Evolutionary conservation across 2,113 vertebrate species (phyloP).

Genomic region (Rhea pennata): DNA sequence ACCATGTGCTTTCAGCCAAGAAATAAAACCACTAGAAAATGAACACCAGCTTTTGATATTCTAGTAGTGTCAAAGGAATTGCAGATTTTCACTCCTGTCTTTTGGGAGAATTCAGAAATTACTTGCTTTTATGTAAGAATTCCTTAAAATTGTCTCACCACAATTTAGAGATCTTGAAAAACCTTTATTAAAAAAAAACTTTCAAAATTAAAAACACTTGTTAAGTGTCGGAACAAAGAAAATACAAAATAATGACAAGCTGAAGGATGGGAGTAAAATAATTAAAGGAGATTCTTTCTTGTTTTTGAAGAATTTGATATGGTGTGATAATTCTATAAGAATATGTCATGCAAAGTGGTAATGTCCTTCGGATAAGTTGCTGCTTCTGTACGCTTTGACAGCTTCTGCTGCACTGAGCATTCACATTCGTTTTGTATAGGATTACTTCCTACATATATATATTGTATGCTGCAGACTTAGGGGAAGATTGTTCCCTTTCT

Average conservation of each 20-base stretch:
- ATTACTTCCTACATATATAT: neutral
- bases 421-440: neutral
- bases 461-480: neutral
- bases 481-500: neutral
- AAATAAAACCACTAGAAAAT: neutral
- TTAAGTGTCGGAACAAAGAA: conserved; percentile 30
- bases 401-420: neutral
- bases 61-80: neutral
- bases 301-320: conserved; percentile 11
- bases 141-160: neutral
- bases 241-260: neutral
- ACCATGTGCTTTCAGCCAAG: neutral
- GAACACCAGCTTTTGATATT: conserved; percentile 30
- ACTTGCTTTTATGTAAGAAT: neutral
- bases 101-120: conserved; percentile 20
- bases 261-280: neutral
- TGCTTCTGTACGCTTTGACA: neutral
- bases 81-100: neutral
- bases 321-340: neutral
- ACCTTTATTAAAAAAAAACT: neutral
- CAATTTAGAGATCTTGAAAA: neutral
- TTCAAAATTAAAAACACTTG: conserved; percentile 21
- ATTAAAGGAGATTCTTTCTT: conserved; percentile 26
- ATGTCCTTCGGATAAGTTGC: neutral
- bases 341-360: neutral